phyloP scores from a whole-genome alignment of 92 coral and sea anemone genomes.

The Phymanthus crucifer region DNA sequence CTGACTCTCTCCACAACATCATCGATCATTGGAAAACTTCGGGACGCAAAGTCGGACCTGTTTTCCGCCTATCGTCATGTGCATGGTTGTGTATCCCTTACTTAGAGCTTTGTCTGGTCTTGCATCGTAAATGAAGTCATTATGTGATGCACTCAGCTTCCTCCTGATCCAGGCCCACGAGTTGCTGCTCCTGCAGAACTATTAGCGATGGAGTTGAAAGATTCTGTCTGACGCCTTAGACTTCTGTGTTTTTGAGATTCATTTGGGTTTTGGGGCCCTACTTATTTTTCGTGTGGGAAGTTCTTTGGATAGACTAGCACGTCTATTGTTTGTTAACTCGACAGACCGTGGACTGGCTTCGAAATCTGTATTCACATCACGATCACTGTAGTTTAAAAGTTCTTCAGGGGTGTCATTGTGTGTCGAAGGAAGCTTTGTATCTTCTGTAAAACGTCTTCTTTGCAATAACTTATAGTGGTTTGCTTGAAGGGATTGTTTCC shows the following conservation, averaged over 20 bases:
- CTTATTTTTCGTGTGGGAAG: neutral
- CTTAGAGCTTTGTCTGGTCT: conserved; percentile 52
- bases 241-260: neutral
- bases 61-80: conserved; percentile 79
- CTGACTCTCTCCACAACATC: conserved; percentile 56
- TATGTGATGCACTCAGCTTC: neutral
- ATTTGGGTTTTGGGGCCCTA: neutral
- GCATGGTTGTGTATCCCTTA: conserved; percentile 76
- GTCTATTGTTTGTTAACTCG: neutral
- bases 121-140: conserved; percentile 50
- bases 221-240: conserved; percentile 10
- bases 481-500: neutral
- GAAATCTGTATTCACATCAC: neutral
- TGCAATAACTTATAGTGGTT: neutral
- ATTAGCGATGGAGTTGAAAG: conserved; percentile 27
- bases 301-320: neutral
- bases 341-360: neutral
- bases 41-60: conserved; percentile 70
- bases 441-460: conserved; percentile 15
- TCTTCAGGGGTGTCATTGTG: neutral
- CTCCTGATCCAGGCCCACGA: neutral
- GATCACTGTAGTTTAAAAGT: neutral
- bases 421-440: neutral
- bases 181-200: neutral
- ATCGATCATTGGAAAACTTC: conserved; percentile 62